phyloP scores from a whole-genome alignment of 2,888 invertebrate species.

The Gonocerus acuteangulatus region DNA sequence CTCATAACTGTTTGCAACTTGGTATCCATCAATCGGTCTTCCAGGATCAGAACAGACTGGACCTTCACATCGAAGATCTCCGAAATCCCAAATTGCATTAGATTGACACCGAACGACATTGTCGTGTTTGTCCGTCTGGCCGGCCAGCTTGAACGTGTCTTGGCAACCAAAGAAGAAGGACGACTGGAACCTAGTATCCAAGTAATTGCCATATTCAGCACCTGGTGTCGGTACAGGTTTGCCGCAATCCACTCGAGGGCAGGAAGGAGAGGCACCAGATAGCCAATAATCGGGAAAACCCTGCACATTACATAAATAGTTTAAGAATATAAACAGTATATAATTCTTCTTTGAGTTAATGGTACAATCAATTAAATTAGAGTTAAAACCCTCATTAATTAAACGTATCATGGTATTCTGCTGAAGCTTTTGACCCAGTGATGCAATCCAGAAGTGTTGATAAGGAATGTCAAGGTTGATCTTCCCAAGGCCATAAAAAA shows the following conservation, averaged over 20 bases:
- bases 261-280: slow-evolving; percentile 75
- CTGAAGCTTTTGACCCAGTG: no score
- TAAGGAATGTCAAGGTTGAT: no score
- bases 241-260: slow-evolving; percentile 87
- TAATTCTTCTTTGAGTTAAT: no score
- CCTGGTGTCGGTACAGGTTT: slow-evolving; percentile 84
- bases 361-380: no score
- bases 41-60: slow-evolving; percentile 95
- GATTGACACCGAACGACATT: slow-evolving; percentile 86
- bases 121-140: slow-evolving; percentile 84
- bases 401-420: no score
- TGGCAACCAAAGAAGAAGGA: slow-evolving; percentile 94
- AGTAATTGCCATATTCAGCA: slow-evolving; percentile 81
- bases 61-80: slow-evolving; percentile 89
- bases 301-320: slow-evolving; percentile 43
- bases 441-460: no score
- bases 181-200: slow-evolving; percentile 83
- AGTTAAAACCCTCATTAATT: no score
- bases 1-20: slow-evolving; percentile 51
- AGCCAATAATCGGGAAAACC: slow-evolving; percentile 86
- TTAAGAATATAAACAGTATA: neutral
- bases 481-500: no score
- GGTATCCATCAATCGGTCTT: slow-evolving; percentile 83
- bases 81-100: slow-evolving; percentile 95
- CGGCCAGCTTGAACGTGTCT: slow-evolving; percentile 87